Percentiles rank a stretch among this genome's conserved stretches.
Evolutionary conservation across 2,888 invertebrate genomes (phyloP).

Genomic region (Perithous albicinctus): DNA sequence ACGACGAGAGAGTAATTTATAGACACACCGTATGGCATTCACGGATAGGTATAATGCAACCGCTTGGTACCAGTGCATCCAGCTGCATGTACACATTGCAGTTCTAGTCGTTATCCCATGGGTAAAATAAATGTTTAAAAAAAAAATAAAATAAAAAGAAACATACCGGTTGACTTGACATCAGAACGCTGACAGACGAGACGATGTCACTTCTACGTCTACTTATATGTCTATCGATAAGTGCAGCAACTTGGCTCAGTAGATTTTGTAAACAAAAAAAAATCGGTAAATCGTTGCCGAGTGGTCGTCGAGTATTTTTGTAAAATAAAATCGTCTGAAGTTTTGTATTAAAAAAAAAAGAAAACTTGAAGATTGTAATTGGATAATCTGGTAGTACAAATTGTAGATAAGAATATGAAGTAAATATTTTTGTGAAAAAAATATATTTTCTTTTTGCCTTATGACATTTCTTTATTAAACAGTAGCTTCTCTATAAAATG

Average conservation of each 20-base stretch:
- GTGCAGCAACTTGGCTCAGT: not conserved
- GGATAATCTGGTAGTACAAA: no score
- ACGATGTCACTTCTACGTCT: not conserved
- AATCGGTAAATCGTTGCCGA: not conserved
- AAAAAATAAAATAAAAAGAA: constrained; percentile 5
- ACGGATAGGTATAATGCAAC: constrained; percentile 42
- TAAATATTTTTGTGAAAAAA: no score
- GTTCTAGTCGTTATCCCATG: constrained; percentile 17
- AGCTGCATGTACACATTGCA: constrained; percentile 12
- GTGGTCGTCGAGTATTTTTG: not conserved
- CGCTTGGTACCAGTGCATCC: not conserved
- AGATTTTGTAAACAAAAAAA: not conserved
- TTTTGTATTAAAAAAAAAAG: no score
- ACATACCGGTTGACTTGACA: constrained; percentile 10
- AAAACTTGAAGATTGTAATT: no score
- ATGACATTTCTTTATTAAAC: no score
- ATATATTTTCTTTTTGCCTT: no score
- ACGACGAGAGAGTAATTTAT: constrained; percentile 60
- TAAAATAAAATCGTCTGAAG: not conserved
- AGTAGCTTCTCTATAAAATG: no score
- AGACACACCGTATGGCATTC: constrained; percentile 31
- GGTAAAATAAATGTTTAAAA: constrained; percentile 31
- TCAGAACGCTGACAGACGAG: constrained; percentile 2
- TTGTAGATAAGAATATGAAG: no score
- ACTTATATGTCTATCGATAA: not conserved